Percentiles rank a stretch among this genome's conserved stretches.
Conservation (phyloP, 2,797 vertebrate species). For the Paguma larvata region DNA sequence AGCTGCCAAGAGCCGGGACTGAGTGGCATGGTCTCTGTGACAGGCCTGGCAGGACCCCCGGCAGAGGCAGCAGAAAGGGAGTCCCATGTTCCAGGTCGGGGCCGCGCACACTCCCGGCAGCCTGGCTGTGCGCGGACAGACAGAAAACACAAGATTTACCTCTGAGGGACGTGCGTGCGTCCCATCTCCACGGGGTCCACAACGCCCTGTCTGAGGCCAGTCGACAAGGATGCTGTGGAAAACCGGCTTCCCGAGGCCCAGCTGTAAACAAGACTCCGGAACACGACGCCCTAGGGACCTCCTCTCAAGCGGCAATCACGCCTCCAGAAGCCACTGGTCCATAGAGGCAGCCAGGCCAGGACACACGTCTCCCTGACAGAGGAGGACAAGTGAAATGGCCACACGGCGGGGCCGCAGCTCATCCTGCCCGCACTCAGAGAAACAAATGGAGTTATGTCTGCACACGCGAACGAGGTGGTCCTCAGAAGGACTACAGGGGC, state of each 20-base stretch:
- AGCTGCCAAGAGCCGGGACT: neutral
- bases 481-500: neutral
- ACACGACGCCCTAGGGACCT: neutral
- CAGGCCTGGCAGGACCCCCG: neutral
- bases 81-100: neutral
- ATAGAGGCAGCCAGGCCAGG: neutral
- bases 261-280: neutral
- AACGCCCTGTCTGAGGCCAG: neutral
- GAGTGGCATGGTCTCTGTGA: neutral
- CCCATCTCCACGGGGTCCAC: neutral
- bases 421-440: neutral
- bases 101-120: neutral
- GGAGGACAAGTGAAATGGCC: neutral
- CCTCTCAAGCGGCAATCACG: accelerated
- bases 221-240: neutral
- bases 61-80: neutral
- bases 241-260: neutral
- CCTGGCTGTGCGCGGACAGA: too few species aligned
- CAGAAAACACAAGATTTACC: neutral
- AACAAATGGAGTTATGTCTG: neutral
- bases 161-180: accelerated
- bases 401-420: accelerated
- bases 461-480: neutral
- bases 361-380: neutral
- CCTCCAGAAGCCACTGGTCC: neutral